phyloP scores from a whole-genome alignment of 2,113 vertebrate genomes.

The Heteronetta atricapilla region DNA sequence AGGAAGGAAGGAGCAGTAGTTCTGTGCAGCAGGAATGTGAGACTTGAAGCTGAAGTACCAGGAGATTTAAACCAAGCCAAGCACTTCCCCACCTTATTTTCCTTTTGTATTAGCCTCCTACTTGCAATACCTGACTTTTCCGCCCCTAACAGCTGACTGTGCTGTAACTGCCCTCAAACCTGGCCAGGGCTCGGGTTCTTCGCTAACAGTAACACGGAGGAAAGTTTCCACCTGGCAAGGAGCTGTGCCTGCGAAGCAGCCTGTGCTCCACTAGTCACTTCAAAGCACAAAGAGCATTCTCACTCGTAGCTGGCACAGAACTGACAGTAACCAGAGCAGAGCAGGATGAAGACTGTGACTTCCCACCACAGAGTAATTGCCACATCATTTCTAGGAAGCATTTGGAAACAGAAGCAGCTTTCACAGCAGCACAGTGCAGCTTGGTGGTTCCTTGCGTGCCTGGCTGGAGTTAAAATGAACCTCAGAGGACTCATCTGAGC shows the following conservation, averaged over 20 bases:
- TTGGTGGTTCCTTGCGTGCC: accelerated
- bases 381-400: neutral
- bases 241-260: accelerated
- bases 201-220: accelerated
- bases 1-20: neutral
- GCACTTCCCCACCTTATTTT: neutral
- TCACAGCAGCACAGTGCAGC: neutral
- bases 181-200: accelerated
- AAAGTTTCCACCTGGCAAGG: neutral
- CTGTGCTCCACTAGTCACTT: neutral
- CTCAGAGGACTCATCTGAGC: neutral
- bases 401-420: neutral
- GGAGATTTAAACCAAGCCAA: neutral
- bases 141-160: neutral
- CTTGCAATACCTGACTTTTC: neutral
- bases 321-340: no score
- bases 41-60: no score
- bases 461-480: neutral
- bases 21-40: neutral
- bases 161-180: neutral
- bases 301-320: neutral
- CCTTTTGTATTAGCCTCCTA: neutral
- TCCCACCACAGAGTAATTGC: accelerated
- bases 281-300: accelerated
- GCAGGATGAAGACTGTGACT: no score